Evolutionary conservation across 1,140 invertebrate species (phyloP).

Genomic region (Sogatella furcifera): DNA sequence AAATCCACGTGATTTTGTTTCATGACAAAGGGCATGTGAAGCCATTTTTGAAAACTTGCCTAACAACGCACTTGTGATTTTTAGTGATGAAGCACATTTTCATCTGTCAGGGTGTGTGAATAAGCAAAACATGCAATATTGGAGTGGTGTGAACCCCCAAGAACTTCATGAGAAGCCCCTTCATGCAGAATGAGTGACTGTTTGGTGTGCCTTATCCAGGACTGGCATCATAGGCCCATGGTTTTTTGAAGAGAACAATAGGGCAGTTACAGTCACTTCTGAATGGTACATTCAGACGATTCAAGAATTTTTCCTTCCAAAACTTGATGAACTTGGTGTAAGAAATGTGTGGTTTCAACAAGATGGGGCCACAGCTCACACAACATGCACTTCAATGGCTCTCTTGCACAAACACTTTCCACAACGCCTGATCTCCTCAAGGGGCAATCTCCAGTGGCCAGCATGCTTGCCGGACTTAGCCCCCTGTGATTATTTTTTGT

Average conservation of each 20-base stretch:
- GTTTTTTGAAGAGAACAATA: slow-evolving; percentile 15
- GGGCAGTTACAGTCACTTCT: slow-evolving; percentile 1
- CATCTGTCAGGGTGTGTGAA: slow-evolving; percentile 10
- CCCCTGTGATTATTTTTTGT: too few relatives aligned
- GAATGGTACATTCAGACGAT: slow-evolving; percentile 9
- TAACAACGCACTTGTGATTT: neutral
- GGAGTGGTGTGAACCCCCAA: slow-evolving; percentile 9
- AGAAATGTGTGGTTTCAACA: neutral
- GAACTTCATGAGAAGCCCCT: slow-evolving; percentile 12
- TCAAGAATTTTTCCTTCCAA: slow-evolving; percentile 13
- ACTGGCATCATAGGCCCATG: neutral
- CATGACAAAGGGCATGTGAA: neutral
- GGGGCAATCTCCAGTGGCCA: slow-evolving; percentile 1
- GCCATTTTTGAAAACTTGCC: neutral
- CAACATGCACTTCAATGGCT: neutral
- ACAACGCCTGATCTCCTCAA: slow-evolving; percentile 5
- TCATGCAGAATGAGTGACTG: slow-evolving; percentile 13
- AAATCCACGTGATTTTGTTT: neutral
- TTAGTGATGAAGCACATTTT: slow-evolving; percentile 3
- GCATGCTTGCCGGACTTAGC: too few relatives aligned
- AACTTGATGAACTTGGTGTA: neutral
- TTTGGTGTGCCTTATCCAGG: slow-evolving; percentile 13
- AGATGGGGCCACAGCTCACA: neutral
- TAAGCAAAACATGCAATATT: slow-evolving; percentile 14
- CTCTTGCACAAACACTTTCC: slow-evolving; percentile 3